These are phyloP conservation scores for Synanthedon vespiformis DNA, from an alignment of 2,888 invertebrate species.

Conservation along the genomic window DNA sequence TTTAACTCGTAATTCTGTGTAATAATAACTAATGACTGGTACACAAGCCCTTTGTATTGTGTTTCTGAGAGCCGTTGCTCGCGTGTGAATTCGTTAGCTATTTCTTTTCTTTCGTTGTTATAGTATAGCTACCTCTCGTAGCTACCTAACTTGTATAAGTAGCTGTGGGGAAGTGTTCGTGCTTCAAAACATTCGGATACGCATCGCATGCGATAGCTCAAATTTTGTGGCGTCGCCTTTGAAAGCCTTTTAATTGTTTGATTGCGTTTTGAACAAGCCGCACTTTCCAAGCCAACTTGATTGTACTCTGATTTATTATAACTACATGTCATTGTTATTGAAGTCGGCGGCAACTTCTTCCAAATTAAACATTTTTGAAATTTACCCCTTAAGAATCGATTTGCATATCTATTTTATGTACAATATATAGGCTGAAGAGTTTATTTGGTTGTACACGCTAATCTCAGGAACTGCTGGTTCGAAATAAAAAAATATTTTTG, in stretches of 20 bases:
- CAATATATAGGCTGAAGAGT: too few relatives aligned
- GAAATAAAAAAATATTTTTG: too few relatives aligned
- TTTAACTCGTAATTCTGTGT: neutral
- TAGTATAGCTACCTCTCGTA: neutral
- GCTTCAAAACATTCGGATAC: neutral
- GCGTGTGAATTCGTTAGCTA: neutral
- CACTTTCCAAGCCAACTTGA: neutral
- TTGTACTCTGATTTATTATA: neutral
- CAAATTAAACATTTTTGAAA: too few relatives aligned
- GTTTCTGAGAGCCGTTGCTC: neutral
- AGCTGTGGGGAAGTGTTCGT: neutral
- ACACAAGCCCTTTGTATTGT: neutral
- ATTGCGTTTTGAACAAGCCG: conserved; percentile 5
- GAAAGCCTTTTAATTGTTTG: conserved; percentile 6
- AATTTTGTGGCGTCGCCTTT: conserved; percentile 1
- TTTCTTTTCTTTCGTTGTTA: neutral
- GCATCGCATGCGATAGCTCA: neutral
- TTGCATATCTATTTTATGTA: too few relatives aligned
- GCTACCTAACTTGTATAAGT: too few relatives aligned
- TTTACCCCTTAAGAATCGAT: too few relatives aligned
- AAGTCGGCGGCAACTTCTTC: too few relatives aligned
- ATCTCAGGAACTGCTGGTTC: too few relatives aligned
- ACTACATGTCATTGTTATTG: neutral
- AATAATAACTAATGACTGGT: conserved; percentile 1
- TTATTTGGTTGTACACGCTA: too few relatives aligned